Base-by-base conservation (phyloP, 2,797 vertebrate genomes). In the Okamejei kenojei region DNA sequence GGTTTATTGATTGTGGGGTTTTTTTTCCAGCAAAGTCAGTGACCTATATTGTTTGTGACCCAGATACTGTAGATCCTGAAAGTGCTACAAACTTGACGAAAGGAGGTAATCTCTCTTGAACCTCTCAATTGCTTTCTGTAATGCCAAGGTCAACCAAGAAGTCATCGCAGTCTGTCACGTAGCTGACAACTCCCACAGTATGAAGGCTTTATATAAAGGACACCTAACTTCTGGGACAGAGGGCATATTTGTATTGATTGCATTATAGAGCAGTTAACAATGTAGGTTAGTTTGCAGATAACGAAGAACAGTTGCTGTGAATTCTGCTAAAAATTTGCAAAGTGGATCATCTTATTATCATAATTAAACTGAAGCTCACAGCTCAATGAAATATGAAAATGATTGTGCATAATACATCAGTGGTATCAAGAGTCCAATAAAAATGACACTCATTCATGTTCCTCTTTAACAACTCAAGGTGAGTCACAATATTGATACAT, bases 361-460 rank as follows among this genome's bases (percentile, higher is more conserved):
- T 96, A 96, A 97, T 96, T 96, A 96, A 96, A 96, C 93, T 92
- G 94, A 95, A 96, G 95, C 95, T 95, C 96, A 95, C 94, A 95
- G 95, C 94, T 96, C 96, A 96, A 96, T 96, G 96, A 96, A 96
- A 96, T 95, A 95, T 94, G 94, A 95, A 95, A 94, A 96, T 95
- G 95, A 95, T 96, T 96, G 95, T 96, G 95, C 94, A 95, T 95
- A 95, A 96, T 96, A 94, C 93, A 96, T 96, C 96, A 96, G 94
- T 94, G 94, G 94, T 94, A 94, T 90, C 95, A 90, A 93, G 95
- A 95, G 94, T 91, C 94, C 94, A 94, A 95, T 95, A 96, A 96
- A 95, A 95, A 93, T 78, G 88, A 94, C 95, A 94, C 91, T 73
- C 93, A 94, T 94, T 95, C 95, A 94, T 95, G 94, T 94, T 76